Evolutionary conservation across 2,113 vertebrate species (phyloP).

Genomic region (Chloroceryle aenea): DNA sequence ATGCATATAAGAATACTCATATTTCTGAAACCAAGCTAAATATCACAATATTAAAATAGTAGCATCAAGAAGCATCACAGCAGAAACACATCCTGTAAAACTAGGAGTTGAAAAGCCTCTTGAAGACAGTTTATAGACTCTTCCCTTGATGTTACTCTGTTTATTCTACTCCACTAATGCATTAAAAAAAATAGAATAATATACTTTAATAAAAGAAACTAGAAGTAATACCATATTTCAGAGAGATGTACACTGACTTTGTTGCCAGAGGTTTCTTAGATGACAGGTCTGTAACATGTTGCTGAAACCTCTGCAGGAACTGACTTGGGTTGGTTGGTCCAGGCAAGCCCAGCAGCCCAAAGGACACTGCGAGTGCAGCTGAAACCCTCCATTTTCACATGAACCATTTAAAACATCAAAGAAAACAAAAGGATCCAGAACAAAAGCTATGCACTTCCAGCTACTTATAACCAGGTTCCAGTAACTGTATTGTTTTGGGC

Average conservation of each 20-base stretch:
- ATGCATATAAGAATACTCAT: neutral
- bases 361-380: neutral
- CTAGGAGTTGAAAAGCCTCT: neutral
- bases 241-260: neutral
- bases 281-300: neutral
- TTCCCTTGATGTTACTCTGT: neutral
- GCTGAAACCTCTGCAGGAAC: neutral
- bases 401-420: neutral
- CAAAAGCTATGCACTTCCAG: neutral
- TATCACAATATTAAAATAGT: neutral
- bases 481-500: neutral
- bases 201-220: constrained; percentile 28
- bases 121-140: constrained; percentile 28
- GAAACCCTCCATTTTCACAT: neutral
- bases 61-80: constrained; percentile 15
- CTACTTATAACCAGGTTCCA: neutral
- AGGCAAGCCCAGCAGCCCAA: neutral
- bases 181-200: neutral
- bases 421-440: neutral
- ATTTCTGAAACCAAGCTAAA: neutral
- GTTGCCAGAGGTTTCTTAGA: constrained; percentile 35
- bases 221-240: neutral
- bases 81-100: constrained; percentile 24
- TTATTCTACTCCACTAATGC: constrained; percentile 9
- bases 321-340: neutral